Base-by-base conservation (phyloP, 2,797 vertebrate genomes). In the Brachyalestes nurse region DNA sequence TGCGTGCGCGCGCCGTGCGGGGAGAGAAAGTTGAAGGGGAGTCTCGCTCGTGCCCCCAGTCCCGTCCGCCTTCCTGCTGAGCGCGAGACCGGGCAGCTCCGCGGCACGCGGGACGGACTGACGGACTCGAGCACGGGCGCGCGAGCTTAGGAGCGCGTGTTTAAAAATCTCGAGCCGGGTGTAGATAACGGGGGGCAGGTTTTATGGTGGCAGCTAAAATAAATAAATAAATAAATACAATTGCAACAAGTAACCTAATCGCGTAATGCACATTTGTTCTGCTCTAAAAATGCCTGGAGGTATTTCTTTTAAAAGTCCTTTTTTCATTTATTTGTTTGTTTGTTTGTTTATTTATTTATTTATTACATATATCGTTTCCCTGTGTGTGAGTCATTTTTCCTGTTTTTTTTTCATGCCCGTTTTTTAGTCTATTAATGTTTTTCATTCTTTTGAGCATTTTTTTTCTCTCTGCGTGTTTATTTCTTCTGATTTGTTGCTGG, bases 171-270 rank as follows among this genome's bases (percentile, higher is more conserved):
- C 58, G 25, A 4, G 21, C 57, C n/a, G 12, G 19, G 57, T 23
- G 14, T 1, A 62, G 61, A 34, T 62, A 62, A 62, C 57, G 60
- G 23, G 25, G 16, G 34, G 16, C 28, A 19, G 34, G 25, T 65
- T 17, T 38, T 5, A 38, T 6, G 21, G 42, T n/a, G 61, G 66
- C 65, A 60, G 61, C 4, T 4, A 8, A 8, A 8, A 42, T 4
- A 42, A 8, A 42, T 4, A 42, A 42, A 42, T 4, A 42, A 42
- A 42, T 4, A 42, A 42, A 42, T 8, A 42, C 19, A 34, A 70
- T 42, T 70, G 85, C 85, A 86, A 86, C 85, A 84, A 86, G 85
- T 86, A 81, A 86, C 51, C 66, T 80, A 82, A 82, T 86, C 80
- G 64, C 60, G 57, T 84, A 77, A 62, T 60, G 75, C 66, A 38